Base-by-base conservation (phyloP, 1,140 invertebrate genomes). In the Ostrea edulis region DNA sequence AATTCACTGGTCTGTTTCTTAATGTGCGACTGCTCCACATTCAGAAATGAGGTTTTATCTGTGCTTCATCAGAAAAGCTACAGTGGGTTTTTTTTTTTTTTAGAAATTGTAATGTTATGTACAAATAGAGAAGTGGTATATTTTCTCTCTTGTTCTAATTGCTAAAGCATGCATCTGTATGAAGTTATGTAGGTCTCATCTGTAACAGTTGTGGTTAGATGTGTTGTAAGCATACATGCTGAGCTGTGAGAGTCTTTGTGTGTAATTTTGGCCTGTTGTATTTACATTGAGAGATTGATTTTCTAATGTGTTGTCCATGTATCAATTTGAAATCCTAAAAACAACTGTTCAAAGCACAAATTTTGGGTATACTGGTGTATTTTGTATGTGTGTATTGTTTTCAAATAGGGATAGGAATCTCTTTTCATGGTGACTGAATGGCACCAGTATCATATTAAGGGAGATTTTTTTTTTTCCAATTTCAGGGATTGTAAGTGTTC, bases 401-500 rank as follows among this genome's bases (percentile, higher is more conserved):
- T 7, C n/a, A 62, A 62, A 20, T 62, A 5, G 12, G 7, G 17
- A 0, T 62, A 7, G n/a, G 55, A 62, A 62, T 20, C 55, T 62
- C 14, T 3, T 62, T 62, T 62, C 35, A 7, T 62, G n/a, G n/a
- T 29, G 68, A 25, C 8, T 25, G 29, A 29, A 77, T 77, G 68
- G 22, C 12, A 29, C 68, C 68, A 14, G 17, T 77, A 25, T 77
- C 14, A 7, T n/a, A 14, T 25, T 29, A 0, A 35, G 29, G 8
- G 29, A 12, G 25, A 29, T 77, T 77, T 71, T 68, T 68, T 77
- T 77, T 35, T 9, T 71, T 35, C 35, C 29, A 29, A 7, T 29
- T 77, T 77, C 68, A 77, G 68, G 68, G 68, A 77, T 77, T 12
- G 35, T 35, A 77, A 77, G 20, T 44, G 35, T 44, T 44, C 35